Base-by-base conservation (phyloP, 1,140 invertebrate species). In the Micrasema minimum region DNA sequence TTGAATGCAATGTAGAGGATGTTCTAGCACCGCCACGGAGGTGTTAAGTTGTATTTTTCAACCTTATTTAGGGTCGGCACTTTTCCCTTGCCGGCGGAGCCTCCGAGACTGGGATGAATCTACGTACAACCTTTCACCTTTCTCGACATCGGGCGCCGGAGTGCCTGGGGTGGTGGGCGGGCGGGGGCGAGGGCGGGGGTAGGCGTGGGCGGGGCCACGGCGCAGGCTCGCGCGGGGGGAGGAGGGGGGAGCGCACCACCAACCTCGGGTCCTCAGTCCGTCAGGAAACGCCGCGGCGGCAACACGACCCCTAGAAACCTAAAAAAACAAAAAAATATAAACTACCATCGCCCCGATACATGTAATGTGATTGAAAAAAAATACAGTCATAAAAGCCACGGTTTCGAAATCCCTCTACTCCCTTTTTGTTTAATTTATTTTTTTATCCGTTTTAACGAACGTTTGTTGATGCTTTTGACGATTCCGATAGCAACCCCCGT, bases 281-380 rank as follows among this genome's bases (percentile, higher is more conserved):
- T 59, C 55, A 59, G 55, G 55, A 59, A 59, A 23, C 55, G 37
- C 55, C 55, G 55, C 55, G 55, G 55, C 55, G 55, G 55, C 37
- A 38, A 41, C 55, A 59, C 55, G 14, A 59, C 55, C 35, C 55
- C 35, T 41, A 35, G 37, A 38, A 38, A 59, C 35, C 26, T 22
- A 23, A 55, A 35, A 59, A 38, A 16, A 38, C 35, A n/a, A 11
- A 23, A 55, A 23, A 55, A 55, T 35, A n/a, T 22, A 20, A 43
- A 11, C 11, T 23, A 43, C 0, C 16, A 18, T 9, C 55, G n/a
- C 37, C 35, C 55, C 55, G 55, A 59, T 18, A 14, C 20, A 41
- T 59, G 35, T 20, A 59, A 59, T 59, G 55, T 59, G 55, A 59
- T 59, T 59, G 20, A 35, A 57, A 57, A 57, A 59, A 55, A 55